A percentile compares a stretch with the other conserved stretches of the same genome.
These are phyloP conservation scores for Psophia crepitans DNA, from an alignment of 2,113 vertebrate species.

Conservation along the genomic window DNA sequence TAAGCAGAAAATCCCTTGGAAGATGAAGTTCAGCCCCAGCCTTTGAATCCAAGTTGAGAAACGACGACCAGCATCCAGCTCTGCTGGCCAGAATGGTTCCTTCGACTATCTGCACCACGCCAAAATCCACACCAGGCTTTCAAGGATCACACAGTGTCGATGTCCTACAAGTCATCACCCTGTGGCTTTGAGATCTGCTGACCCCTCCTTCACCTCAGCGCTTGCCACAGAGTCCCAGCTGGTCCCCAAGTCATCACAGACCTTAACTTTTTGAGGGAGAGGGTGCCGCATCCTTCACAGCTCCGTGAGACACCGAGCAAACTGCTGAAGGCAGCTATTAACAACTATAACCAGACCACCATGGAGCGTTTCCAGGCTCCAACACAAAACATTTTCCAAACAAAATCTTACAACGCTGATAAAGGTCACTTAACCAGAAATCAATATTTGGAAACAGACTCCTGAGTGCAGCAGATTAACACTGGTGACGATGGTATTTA, in stretches of 20 bases:
- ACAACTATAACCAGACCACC: not conserved
- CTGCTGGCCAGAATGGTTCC: not conserved
- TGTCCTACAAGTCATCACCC: not conserved
- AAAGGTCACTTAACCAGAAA: constrained; percentile 51
- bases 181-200: not conserved
- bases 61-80: not conserved
- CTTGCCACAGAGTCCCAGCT: fast-evolving
- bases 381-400: constrained; percentile 3
- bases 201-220: fast-evolving
- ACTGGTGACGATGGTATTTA: constrained; percentile 21
- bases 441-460: constrained; percentile 48
- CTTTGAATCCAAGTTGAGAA: not conserved
- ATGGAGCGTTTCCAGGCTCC: not conserved
- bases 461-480: constrained; percentile 20
- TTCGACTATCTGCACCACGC: no score
- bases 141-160: fast-evolving
- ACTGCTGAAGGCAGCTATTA: not conserved
- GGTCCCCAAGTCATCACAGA: not conserved
- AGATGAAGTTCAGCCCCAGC: not conserved
- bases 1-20: not conserved
- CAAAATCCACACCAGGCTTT: not conserved
- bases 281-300: no score
- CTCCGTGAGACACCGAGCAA: not conserved
- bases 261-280: not conserved
- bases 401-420: not conserved